These are phyloP conservation scores for Actias luna DNA, from an alignment of 2,888 invertebrate species.

Conservation along the genomic window DNA sequence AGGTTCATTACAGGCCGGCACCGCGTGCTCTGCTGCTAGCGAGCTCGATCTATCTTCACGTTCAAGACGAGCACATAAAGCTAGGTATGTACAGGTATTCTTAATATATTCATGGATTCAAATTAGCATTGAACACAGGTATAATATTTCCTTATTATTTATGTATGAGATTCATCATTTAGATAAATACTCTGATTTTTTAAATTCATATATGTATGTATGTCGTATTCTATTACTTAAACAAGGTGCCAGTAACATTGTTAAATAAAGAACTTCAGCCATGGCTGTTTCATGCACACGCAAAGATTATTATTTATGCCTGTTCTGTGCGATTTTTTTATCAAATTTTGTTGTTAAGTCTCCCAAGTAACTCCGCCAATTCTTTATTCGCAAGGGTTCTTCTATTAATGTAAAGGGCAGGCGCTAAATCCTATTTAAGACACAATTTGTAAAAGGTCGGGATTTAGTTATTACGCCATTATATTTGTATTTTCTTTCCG, in stretches of 20 bases:
- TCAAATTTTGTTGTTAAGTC: conserved; percentile 11
- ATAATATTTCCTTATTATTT: too few species aligned
- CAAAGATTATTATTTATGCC: conserved; percentile 16
- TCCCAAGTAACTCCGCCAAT: conserved; percentile 3
- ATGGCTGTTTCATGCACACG: conserved; percentile 12
- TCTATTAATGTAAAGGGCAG: conserved; percentile 1
- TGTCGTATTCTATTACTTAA: too few species aligned
- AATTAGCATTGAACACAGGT: not conserved
- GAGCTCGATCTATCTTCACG: conserved; percentile 90
- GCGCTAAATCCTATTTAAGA: conserved; percentile 6
- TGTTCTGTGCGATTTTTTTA: conserved; percentile 6
- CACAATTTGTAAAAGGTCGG: conserved; percentile 8
- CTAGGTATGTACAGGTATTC: conserved; percentile 51
- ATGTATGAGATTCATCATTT: too few species aligned
- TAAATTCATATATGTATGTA: too few species aligned
- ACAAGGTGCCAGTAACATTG: too few species aligned
- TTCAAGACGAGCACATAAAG: conserved; percentile 84
- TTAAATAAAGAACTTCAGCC: too few species aligned
- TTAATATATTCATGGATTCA: too few species aligned
- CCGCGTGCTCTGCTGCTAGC: conserved; percentile 85
- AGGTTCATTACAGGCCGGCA: conserved; percentile 79
- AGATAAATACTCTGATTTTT: too few species aligned
- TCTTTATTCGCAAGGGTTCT: conserved; percentile 6
- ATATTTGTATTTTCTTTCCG: not conserved
- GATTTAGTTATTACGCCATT: conserved; percentile 1